A percentile compares a stretch with the other conserved stretches of the same genome.
These are phyloP conservation scores for Tinea semifulvella DNA, from an alignment of 2,888 invertebrate species.

Conservation along the genomic window DNA sequence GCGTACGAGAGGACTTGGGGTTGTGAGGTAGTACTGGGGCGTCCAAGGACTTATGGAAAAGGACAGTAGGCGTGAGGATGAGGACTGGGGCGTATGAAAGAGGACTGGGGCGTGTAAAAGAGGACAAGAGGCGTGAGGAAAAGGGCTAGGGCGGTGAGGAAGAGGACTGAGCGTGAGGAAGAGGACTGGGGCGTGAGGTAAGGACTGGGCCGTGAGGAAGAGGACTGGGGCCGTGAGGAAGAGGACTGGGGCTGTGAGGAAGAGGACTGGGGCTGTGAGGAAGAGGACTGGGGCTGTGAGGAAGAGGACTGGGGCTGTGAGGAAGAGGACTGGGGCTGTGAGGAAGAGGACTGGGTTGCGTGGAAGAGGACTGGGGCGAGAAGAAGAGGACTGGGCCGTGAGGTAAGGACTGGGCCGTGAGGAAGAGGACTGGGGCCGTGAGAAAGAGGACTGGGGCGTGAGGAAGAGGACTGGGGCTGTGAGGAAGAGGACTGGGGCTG, in stretches of 20 bases:
- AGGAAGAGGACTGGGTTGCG: neutral
- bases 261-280: constrained; percentile 2
- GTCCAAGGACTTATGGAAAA: neutral
- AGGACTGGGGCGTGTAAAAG: neutral
- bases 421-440: neutral
- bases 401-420: neutral
- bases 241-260: neutral
- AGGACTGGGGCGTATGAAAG: neutral
- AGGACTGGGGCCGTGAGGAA: neutral
- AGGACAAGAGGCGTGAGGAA: neutral
- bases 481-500: neutral
- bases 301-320: neutral
- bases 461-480: neutral
- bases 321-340: neutral
- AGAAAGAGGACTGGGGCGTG: neutral
- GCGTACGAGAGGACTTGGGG: neutral
- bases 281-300: neutral
- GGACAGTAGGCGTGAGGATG: neutral
- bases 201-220: constrained; percentile 12
- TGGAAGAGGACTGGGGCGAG: neutral
- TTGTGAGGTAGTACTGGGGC: neutral
- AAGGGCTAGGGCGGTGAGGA: neutral
- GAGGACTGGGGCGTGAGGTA: neutral
- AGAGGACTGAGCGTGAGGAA: constrained; percentile 6
- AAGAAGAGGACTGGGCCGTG: neutral